Conservation (phyloP, 1,140 invertebrate genomes). For the Nasonia giraulti region DNA sequence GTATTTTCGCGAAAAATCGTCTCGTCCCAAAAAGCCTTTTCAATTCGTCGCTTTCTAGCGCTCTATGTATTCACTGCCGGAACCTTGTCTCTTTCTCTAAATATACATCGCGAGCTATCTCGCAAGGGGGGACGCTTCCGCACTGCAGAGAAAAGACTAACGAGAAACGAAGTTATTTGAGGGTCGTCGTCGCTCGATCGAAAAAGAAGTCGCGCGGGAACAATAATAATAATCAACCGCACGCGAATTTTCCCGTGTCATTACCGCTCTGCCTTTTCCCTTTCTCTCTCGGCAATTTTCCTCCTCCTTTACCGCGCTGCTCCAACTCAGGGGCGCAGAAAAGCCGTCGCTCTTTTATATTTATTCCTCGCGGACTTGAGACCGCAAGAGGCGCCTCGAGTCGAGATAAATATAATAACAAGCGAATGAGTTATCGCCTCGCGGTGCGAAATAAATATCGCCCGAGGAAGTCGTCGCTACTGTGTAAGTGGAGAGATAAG, state of each 20-base stretch:
- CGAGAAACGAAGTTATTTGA: conserved; percentile 71
- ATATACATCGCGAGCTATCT: conserved; percentile 41
- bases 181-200: conserved; percentile 59
- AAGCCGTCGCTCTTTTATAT: conserved; percentile 7
- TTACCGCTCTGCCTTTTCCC: conserved; percentile 54
- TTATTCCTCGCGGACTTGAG: background rate
- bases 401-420: conserved; percentile 72
- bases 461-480: conserved; percentile 46
- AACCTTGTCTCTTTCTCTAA: conserved; percentile 50
- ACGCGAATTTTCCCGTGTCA: conserved; percentile 65
- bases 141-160: conserved; percentile 56
- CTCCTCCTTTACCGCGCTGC: background rate
- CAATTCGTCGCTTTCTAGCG: background rate
- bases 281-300: conserved; percentile 31
- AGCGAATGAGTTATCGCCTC: conserved; percentile 64
- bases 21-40: background rate
- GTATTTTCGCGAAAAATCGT: background rate
- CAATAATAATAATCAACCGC: conserved; percentile 74
- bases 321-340: conserved; percentile 28
- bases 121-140: conserved; percentile 47
- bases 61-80: background rate
- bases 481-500: background rate
- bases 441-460: conserved; percentile 64
- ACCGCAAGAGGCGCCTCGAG: conserved; percentile 36
- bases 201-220: conserved; percentile 66